These are phyloP conservation scores for Drosophila neoperkinsi DNA, from an alignment of 2,888 invertebrate species.

Conservation along the genomic window DNA sequence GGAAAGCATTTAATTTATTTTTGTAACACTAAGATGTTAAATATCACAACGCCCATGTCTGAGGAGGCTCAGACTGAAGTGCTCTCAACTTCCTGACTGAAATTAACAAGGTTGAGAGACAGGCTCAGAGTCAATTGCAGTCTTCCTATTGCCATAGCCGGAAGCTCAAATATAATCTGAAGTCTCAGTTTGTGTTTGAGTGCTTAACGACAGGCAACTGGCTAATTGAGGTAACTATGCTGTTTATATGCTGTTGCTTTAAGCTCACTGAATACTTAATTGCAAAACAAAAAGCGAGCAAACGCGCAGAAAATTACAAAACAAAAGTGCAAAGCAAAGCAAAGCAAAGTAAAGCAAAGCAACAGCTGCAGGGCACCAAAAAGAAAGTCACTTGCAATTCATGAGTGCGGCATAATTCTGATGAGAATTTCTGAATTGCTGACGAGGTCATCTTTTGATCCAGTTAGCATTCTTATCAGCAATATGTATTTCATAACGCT, in stretches of 20 bases:
- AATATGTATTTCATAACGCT: conserved; percentile 17
- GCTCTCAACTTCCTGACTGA: conserved; percentile 6
- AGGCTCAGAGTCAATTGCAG: conserved; percentile 7
- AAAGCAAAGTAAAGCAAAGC: neutral
- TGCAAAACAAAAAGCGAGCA: conserved; percentile 37
- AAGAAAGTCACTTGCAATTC: conserved; percentile 53
- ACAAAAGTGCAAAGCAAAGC: conserved; percentile 25
- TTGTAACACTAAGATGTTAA: neutral
- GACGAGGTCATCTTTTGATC: conserved; percentile 22
- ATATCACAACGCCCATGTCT: neutral
- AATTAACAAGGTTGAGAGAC: conserved; percentile 7
- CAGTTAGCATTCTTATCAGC: conserved; percentile 33
- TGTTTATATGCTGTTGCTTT: conserved; percentile 36
- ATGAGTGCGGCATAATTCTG: conserved; percentile 38
- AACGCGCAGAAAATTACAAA: conserved; percentile 11
- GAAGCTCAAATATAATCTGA: conserved; percentile 20
- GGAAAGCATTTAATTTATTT: neutral
- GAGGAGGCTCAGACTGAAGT: neutral
- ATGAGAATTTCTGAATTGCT: conserved; percentile 28
- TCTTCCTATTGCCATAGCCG: conserved; percentile 16
- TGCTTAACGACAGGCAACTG: conserved; percentile 29
- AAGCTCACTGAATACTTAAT: conserved; percentile 40
- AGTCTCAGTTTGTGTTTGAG: conserved; percentile 14
- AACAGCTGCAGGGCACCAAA: conserved; percentile 41
- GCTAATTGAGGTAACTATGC: conserved; percentile 48